Base-by-base conservation (phyloP, 2,797 vertebrate genomes). In the Mus spretus region DNA sequence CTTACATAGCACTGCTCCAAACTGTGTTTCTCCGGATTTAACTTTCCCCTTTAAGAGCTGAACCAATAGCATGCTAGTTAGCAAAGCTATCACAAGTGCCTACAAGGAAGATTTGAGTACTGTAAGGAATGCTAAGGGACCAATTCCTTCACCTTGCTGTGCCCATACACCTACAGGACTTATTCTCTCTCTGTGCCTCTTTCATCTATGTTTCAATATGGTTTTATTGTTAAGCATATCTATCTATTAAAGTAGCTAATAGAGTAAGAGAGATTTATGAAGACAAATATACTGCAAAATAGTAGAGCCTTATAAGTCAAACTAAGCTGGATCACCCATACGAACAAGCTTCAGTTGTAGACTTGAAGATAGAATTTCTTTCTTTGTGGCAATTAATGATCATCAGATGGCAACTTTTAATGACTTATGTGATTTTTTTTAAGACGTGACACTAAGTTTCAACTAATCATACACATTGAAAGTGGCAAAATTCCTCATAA, bases 391-490 rank as follows among this genome's bases (percentile, higher is more conserved):
- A 14, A 61, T 84, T 78, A 78, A 89, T 74, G 72, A 84, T 95
- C 94, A 26, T 89, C 61, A 82, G 22, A 0, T 74, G 57, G 63
- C n/a, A 96, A 90, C 74, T 96, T 84, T 96, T 84, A 90, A 89
- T 57, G 55, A 50, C 77, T 80, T 93, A 72, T 75, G 55, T 89
- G 22, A 91, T 53, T 90, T 83, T 88, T 83, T 88, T 92, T n/a
- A 55, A 95, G 80, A 89, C 87, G 34, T 11, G 82, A 81, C 17
- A 31, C 9, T 90, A 82, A 94, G 85, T 84, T 94, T 90, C 26
- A 91, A 47, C 37, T 55, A 84, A 88, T 57, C 82, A 3, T 53
- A 79, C 20, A 90, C 37, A 44, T 80, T 84, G 91, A 93, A 85
- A 85, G 24, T 92, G 84, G 47, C 84, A 67, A 72, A 26, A 70